phyloP scores from a whole-genome alignment of 1,140 invertebrate genomes.

The Drosophila navojoa region DNA sequence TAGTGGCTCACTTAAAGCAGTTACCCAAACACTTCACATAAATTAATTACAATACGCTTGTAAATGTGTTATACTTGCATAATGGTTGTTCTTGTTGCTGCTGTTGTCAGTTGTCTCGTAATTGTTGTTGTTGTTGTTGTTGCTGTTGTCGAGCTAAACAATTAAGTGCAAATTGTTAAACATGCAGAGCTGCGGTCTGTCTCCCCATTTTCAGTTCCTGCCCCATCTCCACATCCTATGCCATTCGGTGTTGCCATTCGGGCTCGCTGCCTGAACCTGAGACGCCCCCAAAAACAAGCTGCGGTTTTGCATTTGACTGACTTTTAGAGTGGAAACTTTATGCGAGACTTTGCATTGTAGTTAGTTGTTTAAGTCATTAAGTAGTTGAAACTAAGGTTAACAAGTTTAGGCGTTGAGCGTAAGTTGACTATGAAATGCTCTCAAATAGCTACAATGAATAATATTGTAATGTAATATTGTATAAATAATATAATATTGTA shows the following conservation, averaged over 20 bases:
- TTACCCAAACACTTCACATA: conserved; percentile 29
- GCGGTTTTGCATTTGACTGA: conserved; percentile 32
- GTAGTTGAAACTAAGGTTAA: conserved; percentile 3
- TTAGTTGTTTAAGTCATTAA: conserved; percentile 15
- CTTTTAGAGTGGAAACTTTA: conserved; percentile 6
- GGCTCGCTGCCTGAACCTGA: background rate
- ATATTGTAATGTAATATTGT: no score
- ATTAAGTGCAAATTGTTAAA: conserved; percentile 59
- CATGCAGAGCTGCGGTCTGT: conserved; percentile 48
- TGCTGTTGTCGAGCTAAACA: conserved; percentile 43
- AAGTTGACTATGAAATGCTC: background rate
- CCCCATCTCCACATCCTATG: background rate
- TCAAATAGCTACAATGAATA: background rate
- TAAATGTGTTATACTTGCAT: conserved; percentile 17
- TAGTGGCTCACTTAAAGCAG: conserved; percentile 34
- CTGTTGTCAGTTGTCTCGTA: background rate
- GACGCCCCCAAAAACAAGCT: conserved; percentile 11
- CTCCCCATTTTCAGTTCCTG: conserved; percentile 2
- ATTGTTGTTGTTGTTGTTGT: conserved; percentile 25
- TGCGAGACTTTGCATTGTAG: background rate
- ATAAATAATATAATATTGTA: no score
- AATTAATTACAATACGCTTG: conserved; percentile 51
- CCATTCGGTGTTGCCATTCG: background rate
- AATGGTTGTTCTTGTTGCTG: conserved; percentile 11
- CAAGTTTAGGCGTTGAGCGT: no score